Evolutionary conservation across 2,113 vertebrate genomes (phyloP).

Genomic region (Bos taurus): DNA sequence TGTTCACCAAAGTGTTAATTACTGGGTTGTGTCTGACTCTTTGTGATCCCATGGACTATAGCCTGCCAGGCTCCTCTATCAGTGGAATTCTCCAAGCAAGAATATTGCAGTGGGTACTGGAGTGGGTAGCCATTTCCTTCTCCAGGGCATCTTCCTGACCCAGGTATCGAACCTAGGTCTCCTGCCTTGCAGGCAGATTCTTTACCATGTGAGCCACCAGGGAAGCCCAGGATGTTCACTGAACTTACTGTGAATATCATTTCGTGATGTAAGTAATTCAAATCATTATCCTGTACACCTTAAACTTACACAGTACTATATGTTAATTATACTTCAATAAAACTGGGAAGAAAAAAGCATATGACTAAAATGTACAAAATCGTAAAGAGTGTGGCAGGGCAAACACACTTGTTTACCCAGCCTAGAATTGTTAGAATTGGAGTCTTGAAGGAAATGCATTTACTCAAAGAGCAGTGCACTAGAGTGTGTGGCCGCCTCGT

Average conservation of each 20-base stretch:
- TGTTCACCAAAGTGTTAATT: not conserved
- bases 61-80: not conserved
- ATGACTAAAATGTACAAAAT: constrained; percentile 4
- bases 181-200: not conserved
- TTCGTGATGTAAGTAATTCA: not conserved
- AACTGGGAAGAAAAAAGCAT: not conserved
- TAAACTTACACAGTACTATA: not conserved
- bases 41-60: not conserved
- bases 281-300: not conserved
- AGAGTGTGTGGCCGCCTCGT: not conserved
- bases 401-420: not conserved
- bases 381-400: not conserved
- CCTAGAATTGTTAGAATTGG: not conserved
- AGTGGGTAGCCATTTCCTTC: not conserved
- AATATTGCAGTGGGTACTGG: not conserved
- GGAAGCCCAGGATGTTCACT: not conserved
- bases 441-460: not conserved
- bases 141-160: not conserved
- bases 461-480: not conserved
- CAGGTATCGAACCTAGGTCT: not conserved
- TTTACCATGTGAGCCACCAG: not conserved
- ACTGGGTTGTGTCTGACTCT: not conserved
- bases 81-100: not conserved
- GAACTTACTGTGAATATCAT: not conserved
- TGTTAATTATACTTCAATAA: not conserved